These are phyloP conservation scores for rat (Rattus norvegicus) DNA, from an alignment of 2,113 vertebrate species.

Conservation along the genomic window GRCr8 NC_086026.1:37789501-37790000, in stretches of 20 bases:
- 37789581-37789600: accelerated
- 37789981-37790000: too few species aligned
- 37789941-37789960: neutral
- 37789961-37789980: neutral
- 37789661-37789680: neutral
- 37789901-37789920: neutral
- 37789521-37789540: neutral
- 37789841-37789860: neutral
- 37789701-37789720: neutral
- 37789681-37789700: neutral
- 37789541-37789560: neutral
- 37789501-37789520: neutral
- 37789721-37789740: neutral
- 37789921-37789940: neutral
- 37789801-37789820: neutral
- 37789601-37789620: neutral
- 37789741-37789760: neutral
- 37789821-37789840: neutral
- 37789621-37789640: neutral
- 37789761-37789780: neutral
- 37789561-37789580: neutral
- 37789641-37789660: neutral
- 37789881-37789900: neutral
- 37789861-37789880: neutral
- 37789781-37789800: neutral